phyloP scores from a whole-genome alignment of 1,140 invertebrate species.

The Eufriesea mexicana region DNA sequence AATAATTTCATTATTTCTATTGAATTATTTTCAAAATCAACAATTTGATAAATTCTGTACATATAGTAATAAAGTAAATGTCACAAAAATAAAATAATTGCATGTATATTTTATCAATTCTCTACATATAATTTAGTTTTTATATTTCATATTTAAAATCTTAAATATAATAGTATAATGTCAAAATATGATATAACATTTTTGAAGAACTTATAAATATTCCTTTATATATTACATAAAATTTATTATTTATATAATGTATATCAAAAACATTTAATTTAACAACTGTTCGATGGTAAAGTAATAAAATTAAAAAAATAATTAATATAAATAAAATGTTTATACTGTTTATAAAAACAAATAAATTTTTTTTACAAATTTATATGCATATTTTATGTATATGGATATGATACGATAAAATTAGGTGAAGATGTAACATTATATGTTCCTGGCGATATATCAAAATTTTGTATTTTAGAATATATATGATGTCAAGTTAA shows the following conservation, averaged over 20 bases:
- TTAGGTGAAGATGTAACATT: conserved; percentile 15
- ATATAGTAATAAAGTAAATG: background rate
- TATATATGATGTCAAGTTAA: conserved; percentile 59
- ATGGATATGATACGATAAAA: background rate
- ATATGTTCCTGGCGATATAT: conserved; percentile 26
- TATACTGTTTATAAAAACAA: background rate
- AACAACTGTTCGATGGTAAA: background rate
- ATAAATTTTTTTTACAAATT: background rate
- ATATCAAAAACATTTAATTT: background rate
- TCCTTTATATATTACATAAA: background rate
- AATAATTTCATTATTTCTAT: background rate
- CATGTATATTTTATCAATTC: background rate
- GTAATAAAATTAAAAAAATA: background rate
- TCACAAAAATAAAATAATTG: background rate
- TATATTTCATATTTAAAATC: background rate
- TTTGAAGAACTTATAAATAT: background rate
- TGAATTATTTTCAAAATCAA: background rate
- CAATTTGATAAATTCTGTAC: background rate
- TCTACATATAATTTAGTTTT: background rate
- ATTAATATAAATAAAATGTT: background rate
- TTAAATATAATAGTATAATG: background rate
- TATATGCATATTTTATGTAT: background rate
- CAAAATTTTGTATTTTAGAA: conserved; percentile 34
- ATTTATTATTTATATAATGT: background rate
- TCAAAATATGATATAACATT: background rate